Percentiles rank a stretch among this genome's conserved stretches.
phyloP scores from a whole-genome alignment of 2,888 invertebrate genomes.

The Chymomyza procnemis region DNA sequence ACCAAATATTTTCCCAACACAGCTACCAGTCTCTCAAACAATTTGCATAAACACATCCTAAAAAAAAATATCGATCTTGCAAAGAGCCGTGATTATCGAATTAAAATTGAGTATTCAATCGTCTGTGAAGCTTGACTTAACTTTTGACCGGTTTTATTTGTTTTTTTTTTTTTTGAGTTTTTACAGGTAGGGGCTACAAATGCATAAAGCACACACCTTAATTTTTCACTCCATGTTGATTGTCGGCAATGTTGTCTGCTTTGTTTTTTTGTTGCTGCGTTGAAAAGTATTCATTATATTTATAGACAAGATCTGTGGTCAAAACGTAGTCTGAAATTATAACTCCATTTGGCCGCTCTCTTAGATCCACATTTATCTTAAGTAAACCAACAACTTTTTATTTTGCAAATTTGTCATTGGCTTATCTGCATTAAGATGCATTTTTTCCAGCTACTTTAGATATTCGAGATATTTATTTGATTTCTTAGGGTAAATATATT shows the following conservation, averaged over 20 bases:
- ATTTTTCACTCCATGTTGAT: conserved; percentile 8
- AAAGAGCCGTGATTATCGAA: no score
- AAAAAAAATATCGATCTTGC: no score
- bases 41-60: no score
- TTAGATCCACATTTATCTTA: not conserved
- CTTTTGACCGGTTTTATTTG: not conserved
- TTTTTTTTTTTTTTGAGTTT: not conserved
- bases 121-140: not conserved
- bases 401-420: conserved; percentile 46
- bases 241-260: conserved; percentile 23
- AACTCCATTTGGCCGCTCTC: conserved; percentile 25
- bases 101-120: not conserved
- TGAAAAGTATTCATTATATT: conserved; percentile 26
- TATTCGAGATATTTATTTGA: not conserved
- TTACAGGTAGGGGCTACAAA: not conserved
- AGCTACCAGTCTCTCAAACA: no score
- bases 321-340: conserved; percentile 23
- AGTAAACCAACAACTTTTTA: not conserved
- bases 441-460: not conserved
- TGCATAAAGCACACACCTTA: conserved; percentile 6
- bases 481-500: not conserved
- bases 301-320: conserved; percentile 26
- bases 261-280: conserved; percentile 1
- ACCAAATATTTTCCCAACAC: no score
- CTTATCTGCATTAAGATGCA: conserved; percentile 22